Evolutionary conservation across 2,888 invertebrate species (phyloP), one percentile per base, ranked within the genome.

Genomic region (Sesamia inferens): DNA sequence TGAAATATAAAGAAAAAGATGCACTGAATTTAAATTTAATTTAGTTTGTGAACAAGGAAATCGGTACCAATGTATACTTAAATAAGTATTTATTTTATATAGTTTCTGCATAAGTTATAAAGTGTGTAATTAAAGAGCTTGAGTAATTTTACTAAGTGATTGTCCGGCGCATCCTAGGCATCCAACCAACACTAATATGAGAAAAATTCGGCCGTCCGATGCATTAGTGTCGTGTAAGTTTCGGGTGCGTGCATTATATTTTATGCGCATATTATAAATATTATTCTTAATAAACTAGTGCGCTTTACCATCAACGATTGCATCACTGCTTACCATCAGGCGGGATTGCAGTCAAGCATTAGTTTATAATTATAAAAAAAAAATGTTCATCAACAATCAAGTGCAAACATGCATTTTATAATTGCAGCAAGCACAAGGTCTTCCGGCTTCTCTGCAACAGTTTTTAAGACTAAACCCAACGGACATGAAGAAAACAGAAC

Each of bases 371-470:
- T n/a, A n/a, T n/a, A n/a, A n/a, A n/a, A n/a, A n/a, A n/a, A n/a
- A n/a, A n/a, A 48, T 14, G 13, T n/a, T 39, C 39, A n/a, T 6
- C 16, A 51, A 65, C 14, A 39, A 65, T 65, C 11, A 54, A 39
- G 39, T 54, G 5, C 24, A 22, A 47, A 78, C 22, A 24, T 14
- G 8, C 0, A 54, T 44, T 55, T 54, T 47, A 65, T 59, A 62
- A 22, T 89, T 89, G 3, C 89, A 95, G 95, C 94, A 95, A 92
- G 87, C 93, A 19, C 95, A 94, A 83, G 84, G 90, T 19, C 80
- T 96, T 54, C 96, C 96, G 3, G 91, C 87, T 39, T 94, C 96
- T 0, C 87, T 96, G 51, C 96, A 95, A 70, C 96, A 96, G 89
- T 96, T 96, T 87, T 85, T 96, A 47, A 89, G 92, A 14, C 82